A percentile compares a stretch with the other conserved stretches of the same genome.
Conservation (phyloP, 2,888 invertebrate species). For the Aquatica leii region DNA sequence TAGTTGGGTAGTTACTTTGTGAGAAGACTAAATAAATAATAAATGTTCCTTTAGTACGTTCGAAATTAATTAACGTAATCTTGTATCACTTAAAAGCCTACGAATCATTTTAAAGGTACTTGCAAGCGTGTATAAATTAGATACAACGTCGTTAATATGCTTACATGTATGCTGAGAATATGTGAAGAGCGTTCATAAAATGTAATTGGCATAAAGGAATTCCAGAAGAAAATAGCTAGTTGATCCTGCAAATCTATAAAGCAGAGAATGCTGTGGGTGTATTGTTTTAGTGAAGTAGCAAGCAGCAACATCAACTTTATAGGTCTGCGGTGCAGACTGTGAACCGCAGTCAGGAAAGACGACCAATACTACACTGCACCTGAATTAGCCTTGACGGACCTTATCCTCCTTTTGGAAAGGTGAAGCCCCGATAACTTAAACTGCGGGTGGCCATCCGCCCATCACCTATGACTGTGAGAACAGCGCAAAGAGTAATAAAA, state of each 20-base stretch:
- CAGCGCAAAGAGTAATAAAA: conserved; percentile 23
- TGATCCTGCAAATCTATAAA: conserved; percentile 37
- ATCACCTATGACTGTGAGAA: conserved; percentile 33
- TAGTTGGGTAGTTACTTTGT: conserved; percentile 10
- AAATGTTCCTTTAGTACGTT: neutral
- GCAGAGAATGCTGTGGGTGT: conserved; percentile 39
- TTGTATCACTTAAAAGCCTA: conserved; percentile 17
- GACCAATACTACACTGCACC: conserved; percentile 20
- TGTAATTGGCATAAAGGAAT: conserved; percentile 34
- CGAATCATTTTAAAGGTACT: conserved; percentile 16
- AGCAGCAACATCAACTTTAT: conserved; percentile 31
- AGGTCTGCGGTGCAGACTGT: conserved; percentile 38
- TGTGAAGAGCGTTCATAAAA: conserved; percentile 28
- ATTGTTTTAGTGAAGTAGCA: conserved; percentile 33
- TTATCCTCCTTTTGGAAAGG: conserved; percentile 33
- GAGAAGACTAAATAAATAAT: too few relatives aligned
- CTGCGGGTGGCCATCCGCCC: conserved; percentile 37
- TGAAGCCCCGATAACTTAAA: conserved; percentile 26
- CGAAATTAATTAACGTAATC: conserved; percentile 23
- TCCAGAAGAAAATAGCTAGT: conserved; percentile 26
- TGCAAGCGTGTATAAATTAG: conserved; percentile 24
- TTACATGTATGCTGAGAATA: conserved; percentile 17
- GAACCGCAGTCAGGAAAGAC: conserved; percentile 30
- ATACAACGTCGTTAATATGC: conserved; percentile 24
- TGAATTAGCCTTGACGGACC: conserved; percentile 26